Evolutionary conservation across 2,888 invertebrate genomes (phyloP), one percentile per base, ranked within the genome.

Genomic region (Ormyrus pomaceus): DNA sequence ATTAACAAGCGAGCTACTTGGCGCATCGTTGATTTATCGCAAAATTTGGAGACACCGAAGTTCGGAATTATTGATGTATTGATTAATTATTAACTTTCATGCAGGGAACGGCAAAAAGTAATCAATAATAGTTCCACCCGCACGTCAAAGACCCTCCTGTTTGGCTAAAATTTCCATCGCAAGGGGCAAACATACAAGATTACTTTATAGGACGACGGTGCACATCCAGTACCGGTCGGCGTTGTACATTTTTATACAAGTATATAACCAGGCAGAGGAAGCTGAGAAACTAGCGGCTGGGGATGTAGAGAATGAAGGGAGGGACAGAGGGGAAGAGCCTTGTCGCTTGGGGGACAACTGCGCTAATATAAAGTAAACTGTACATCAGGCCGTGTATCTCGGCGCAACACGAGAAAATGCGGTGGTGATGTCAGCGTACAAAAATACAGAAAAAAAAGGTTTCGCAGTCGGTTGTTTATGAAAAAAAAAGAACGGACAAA

Each of bases 301-400:
- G 56, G 45, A 64, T 10, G 34, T 34, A 34, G 34, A 34, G 34
- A 34, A 34, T 34, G 34, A 34, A 34, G 34, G 34, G 34, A 4
- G 4, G 64, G 55, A 69, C 19, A 75, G 11, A 62, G 46, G 34
- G 34, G 65, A 65, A 45, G 61, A 61, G 48, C 19, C 50, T 34
- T 34, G 66, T 65, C 72, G 78, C 72, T 70, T 70, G 55, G n/a
- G 70, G 77, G 77, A 76, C 68, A 53, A 51, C 66, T 48, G 64
- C 9, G 55, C 61, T 68, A n/a, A n/a, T n/a, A n/a, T n/a, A 46
- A n/a, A 70, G 69, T 77, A 70, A 78, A 78, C 64, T 73, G 55
- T 68, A 78, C 78, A 66, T 72, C 68, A 72, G 78, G 55, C 66
- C 72, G 55, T 66, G 66, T 58, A 46, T 64, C 8, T 65, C 46